phyloP scores from a whole-genome alignment of 2,888 invertebrate genomes.

The Ametastegia equiseti region DNA sequence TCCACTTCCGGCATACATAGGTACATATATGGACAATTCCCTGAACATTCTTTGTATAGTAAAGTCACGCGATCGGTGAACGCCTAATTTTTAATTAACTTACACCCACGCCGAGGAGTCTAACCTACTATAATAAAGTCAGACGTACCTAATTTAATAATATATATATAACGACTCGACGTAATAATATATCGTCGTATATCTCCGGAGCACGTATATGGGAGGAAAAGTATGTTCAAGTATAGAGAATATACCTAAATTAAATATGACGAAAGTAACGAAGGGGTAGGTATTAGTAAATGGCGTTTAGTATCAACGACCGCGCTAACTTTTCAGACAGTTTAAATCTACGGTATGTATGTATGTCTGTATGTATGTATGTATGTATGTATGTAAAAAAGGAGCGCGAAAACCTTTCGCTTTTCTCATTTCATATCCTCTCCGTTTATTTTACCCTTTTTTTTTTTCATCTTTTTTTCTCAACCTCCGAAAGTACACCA shows the following conservation, averaged over 20 bases:
- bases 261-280: not conserved
- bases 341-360: slow-evolving; percentile 13
- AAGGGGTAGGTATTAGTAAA: not conserved
- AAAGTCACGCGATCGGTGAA: slow-evolving; percentile 23
- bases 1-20: not conserved
- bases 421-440: not conserved
- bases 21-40: not conserved
- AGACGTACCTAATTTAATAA: slow-evolving; percentile 8
- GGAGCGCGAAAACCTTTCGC: not conserved
- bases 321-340: slow-evolving; percentile 13
- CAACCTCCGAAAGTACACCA: not conserved
- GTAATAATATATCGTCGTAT: not conserved
- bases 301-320: not conserved
- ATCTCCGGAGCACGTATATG: not conserved
- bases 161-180: not conserved
- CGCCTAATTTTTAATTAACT: slow-evolving; percentile 22
- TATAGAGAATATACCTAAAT: not conserved
- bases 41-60: not conserved
- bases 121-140: not conserved
- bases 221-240: not conserved
- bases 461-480: not conserved
- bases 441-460: not conserved
- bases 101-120: not conserved
- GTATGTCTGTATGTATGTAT: no score
- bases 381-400: no score